Base-by-base conservation (phyloP, 2,888 invertebrate species). In the Agrochola circellaris region DNA sequence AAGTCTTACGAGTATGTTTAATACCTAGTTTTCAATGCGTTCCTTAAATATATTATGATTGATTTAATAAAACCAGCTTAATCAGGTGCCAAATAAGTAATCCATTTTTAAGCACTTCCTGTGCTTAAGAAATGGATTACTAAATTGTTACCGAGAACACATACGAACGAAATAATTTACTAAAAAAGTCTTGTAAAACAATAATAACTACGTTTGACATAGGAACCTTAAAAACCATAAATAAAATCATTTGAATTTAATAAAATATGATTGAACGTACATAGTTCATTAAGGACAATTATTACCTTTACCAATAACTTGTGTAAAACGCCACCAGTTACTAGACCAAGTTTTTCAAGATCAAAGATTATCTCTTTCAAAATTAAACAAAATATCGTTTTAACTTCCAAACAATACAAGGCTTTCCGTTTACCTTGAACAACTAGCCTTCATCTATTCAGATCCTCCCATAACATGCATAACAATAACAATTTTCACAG, bases 401-500 rank as follows among this genome's bases (percentile, higher is more conserved):
- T 17, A 13, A 17, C 4, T 17, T 42, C 68, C 23, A 11, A 42
- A 13, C 2, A 7, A 45, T 17, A 7, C 0, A 0, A 13, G 9
- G 7, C 0, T 34, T 34, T n/a, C n/a, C 30, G 6, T 38, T 38
- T 20, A 48, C 20, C 1, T 64, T 30, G 30, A 11, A 26, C 0
- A 34, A 0, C 9, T 38, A 13, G 15, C 45, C 30, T 23, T 66
- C 26, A 54, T 5, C 23, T 45, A 58, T 68, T 34, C 23, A 68
- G 56, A 66, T 15, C 56, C 4, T 42, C 20, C n/a, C 20, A 23
- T 61, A 61, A 51, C 61, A 56, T 67, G 61, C 54, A 73, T 66
- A 81, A 56, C 54, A 73, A 79, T 58, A 81, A 81, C 58, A 77
- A 38, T 75, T 70, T 83, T 80, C 62, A 89, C 83, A 82, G 73